phyloP scores from a whole-genome alignment of 2,797 vertebrate species.

The Myiotriccus ornatus region DNA sequence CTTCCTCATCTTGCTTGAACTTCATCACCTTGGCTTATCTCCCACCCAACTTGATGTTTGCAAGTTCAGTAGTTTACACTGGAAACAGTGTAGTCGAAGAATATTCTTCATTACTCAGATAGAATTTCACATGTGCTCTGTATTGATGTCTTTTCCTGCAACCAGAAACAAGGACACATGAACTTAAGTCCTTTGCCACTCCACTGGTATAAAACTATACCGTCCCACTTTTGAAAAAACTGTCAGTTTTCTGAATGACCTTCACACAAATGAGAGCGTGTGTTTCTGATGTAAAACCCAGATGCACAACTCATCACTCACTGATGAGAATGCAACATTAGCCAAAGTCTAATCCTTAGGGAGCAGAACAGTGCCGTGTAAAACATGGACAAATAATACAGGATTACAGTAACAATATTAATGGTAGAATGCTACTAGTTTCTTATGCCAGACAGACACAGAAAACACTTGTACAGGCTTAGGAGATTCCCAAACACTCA shows the following conservation, averaged over 20 bases:
- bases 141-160: constrained; percentile 22
- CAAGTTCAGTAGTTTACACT: not conserved
- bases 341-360: not conserved
- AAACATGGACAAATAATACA: not conserved
- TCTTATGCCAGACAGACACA: not conserved
- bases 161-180: not conserved
- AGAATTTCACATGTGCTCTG: not conserved
- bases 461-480: not conserved
- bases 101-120: not conserved
- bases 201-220: not conserved
- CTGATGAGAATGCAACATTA: not conserved
- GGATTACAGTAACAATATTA: not conserved
- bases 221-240: not conserved
- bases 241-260: constrained; percentile 58
- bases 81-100: not conserved
- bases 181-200: not conserved
- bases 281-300: constrained; percentile 29
- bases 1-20: constrained; percentile 37
- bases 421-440: not conserved
- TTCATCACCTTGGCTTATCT: constrained; percentile 21
- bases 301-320: not conserved
- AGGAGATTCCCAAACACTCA: not conserved
- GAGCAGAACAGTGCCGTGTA: not conserved
- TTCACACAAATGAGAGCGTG: not conserved
- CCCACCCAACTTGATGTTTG: not conserved